Base-by-base conservation (phyloP, 2,888 invertebrate genomes). In the Rapana venosa region DNA sequence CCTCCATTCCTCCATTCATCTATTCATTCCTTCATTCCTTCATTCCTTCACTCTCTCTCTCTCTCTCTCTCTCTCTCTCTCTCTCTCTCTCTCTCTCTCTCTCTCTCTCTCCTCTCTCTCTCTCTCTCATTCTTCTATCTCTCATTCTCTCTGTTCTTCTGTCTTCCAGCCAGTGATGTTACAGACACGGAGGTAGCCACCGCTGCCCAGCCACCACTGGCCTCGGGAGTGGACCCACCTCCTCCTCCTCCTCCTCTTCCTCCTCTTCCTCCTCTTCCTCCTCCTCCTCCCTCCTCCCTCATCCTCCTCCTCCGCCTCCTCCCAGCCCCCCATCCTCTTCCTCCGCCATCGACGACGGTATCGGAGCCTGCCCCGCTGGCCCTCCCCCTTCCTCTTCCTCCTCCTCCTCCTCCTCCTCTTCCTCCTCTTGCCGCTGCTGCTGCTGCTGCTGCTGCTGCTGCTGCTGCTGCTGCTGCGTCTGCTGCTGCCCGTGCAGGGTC, bases 111-210 rank as follows among this genome's bases (percentile, higher is more conserved):
- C 47, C n/a, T 47, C 47, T 47, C 47, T 47, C 47, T 47, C 47
- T 47, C 47, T 47, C 47, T 47, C 4, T 47, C n/a, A n/a, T n/a
- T n/a, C n/a, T n/a, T n/a, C n/a, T 70, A 8, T 22, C 26, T 22
- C 0, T 70, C 70, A 20, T n/a, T 70, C 22, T 2, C 26, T 26
- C 26, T 74, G 8, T n/a, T 74, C n/a, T n/a, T 74, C 5, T 26
- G 0, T 4, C 26, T 70, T 22, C n/a, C 11, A 22, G 81, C 81
- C 81, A 83, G 81, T 36, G 36, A 83, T 83, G 47, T 83, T 83
- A 83, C 81, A 83, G 47, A 30, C 36, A 47, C 81, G 81, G 81
- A 83, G 81, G 26, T 83, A 83, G 81, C 81, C 81, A 4, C 81
- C 5, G 81, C 8, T 83, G 26, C 22, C 81, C 47, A 13, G 32